These are phyloP conservation scores for Tylochromis polylepis DNA, from an alignment of 2,113 vertebrate genomes.

Conservation along the genomic window DNA sequence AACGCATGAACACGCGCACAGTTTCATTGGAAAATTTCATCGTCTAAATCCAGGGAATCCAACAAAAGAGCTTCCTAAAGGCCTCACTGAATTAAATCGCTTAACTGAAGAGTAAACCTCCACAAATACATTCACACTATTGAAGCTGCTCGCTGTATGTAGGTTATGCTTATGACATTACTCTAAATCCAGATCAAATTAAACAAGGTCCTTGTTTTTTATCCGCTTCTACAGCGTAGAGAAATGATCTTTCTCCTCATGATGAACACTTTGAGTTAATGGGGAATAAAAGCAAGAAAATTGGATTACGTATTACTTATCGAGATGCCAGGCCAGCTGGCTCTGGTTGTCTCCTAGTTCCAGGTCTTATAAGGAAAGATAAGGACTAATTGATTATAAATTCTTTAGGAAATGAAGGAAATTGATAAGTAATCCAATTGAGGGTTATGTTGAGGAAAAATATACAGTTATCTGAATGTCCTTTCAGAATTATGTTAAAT, in stretches of 20 bases:
- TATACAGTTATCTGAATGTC: background rate
- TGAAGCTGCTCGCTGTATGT: background rate
- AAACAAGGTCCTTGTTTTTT: background rate
- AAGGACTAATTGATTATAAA: background rate
- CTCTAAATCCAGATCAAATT: background rate
- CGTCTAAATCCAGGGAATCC: background rate
- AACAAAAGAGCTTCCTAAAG: background rate
- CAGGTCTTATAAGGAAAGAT: background rate
- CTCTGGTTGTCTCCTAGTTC: background rate
- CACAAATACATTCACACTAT: background rate
- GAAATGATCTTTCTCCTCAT: constrained; percentile 2
- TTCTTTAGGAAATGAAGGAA: background rate
- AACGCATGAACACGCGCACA: background rate
- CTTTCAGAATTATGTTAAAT: background rate
- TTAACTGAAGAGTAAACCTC: background rate
- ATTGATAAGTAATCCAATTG: background rate
- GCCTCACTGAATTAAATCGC: background rate
- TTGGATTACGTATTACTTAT: background rate
- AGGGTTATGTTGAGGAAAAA: background rate
- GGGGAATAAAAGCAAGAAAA: background rate
- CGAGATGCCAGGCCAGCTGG: background rate
- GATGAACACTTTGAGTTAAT: background rate
- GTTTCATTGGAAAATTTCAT: rapidly evolving
- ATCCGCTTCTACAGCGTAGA: background rate
- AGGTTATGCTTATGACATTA: background rate